phyloP scores from a whole-genome alignment of 1,140 invertebrate genomes.

The Diachasmimorpha longicaudata region DNA sequence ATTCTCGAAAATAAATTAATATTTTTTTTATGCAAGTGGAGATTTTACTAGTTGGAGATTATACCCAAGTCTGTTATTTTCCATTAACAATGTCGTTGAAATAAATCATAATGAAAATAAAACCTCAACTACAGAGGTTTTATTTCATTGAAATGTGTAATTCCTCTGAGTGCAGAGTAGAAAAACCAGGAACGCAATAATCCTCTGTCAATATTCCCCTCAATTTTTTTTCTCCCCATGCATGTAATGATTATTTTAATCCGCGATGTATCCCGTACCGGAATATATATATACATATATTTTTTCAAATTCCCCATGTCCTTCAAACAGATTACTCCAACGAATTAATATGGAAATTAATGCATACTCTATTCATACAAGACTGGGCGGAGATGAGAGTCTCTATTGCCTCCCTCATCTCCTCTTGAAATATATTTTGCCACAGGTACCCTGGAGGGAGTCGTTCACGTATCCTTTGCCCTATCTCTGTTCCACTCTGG shows the following conservation, averaged over 20 bases:
- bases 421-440: constrained; percentile 32
- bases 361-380: constrained; percentile 19
- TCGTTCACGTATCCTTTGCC: not conserved
- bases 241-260: not conserved
- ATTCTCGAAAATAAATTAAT: too few species aligned
- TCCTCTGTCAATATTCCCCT: too few species aligned
- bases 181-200: too few species aligned
- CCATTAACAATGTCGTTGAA: too few species aligned
- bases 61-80: too few species aligned
- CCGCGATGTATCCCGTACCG: not conserved
- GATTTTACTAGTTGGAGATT: too few species aligned
- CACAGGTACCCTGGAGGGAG: not conserved
- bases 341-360: constrained; percentile 46
- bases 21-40: too few species aligned
- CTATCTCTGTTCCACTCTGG: not conserved
- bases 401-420: constrained; percentile 6
- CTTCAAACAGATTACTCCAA: constrained; percentile 41
- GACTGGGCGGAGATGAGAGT: constrained; percentile 5
- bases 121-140: too few species aligned
- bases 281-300: too few species aligned
- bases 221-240: not conserved
- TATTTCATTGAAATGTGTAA: too few species aligned
- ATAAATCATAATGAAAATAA: too few species aligned
- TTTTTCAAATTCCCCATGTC: constrained; percentile 29
- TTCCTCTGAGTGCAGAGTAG: too few species aligned